Evolutionary conservation across 2,888 invertebrate genomes (phyloP), one percentile per base, ranked within the genome.

Genomic region (Stratiomys singularior): DNA sequence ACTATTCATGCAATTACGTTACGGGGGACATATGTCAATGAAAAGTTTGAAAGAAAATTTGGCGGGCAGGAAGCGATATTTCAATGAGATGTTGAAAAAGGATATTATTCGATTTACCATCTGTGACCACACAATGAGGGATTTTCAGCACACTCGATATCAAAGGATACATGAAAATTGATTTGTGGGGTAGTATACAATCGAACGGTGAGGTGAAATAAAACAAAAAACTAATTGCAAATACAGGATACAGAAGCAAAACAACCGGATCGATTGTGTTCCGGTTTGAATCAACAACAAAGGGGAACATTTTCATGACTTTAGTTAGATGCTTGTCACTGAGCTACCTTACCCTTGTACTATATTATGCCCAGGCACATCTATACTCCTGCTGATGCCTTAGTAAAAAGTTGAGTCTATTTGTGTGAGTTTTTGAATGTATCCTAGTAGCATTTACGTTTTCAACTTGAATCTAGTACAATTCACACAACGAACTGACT

Each of bases 191-290:
- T 23, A 63, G 5, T 23, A 15, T 21, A 23, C 27, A 18, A 13
- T 21, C 13, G 52, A 15, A 4, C n/a, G 64, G 9, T 4, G 25
- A n/a, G n/a, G 13, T 15, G 28, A 64, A 28, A 37, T 9, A 37
- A 5, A 3, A 9, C 37, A 9, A 5, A 37, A 9, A 5, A 37
- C 37, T 37, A 3, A 3, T 37, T 5, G 9, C 7, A 60, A 60
- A 52, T 27, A 56, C 52, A 72, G 72, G 28, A 72, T 52, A 21
- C 18, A 30, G 23, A 69, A 69, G 46, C 69, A 69, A 47, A 69
- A 18, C 47, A 46, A 23, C 47, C 69, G 69, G 25, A 69, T 69
- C 69, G 69, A 69, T 69, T 69, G 46, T 47, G 69, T 69, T 69
- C 47, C 69, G 69, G 69, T 23, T 69, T 47, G 69, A 23, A 25